phyloP scores from a whole-genome alignment of 2,113 vertebrate species.

The Rhynchomys soricoides region DNA sequence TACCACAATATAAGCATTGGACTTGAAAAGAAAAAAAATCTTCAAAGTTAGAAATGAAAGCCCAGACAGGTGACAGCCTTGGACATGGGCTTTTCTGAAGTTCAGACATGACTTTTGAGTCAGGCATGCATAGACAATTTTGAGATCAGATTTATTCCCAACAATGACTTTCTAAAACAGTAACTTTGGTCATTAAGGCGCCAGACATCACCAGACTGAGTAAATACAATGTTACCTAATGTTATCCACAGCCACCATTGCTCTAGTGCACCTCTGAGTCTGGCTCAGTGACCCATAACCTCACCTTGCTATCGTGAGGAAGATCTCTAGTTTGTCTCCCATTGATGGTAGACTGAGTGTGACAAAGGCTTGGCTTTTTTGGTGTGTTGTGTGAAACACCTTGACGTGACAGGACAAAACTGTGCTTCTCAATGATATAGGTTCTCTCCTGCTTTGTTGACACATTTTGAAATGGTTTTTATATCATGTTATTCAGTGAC shows the following conservation, averaged over 20 bases:
- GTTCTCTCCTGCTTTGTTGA: neutral
- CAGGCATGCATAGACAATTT: neutral
- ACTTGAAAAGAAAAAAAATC: neutral
- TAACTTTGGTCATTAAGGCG: neutral
- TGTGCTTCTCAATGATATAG: neutral
- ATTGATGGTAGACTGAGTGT: too few species aligned
- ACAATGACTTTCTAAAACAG: neutral
- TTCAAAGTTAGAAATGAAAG: neutral
- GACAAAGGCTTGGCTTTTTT: too few species aligned
- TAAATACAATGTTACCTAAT: neutral
- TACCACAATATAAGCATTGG: neutral
- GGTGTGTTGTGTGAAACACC: neutral
- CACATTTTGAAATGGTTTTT: neutral
- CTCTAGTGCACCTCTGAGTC: too few species aligned
- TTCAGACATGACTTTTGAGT: neutral
- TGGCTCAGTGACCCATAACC: accelerated
- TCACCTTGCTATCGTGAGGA: accelerated
- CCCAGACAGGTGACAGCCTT: neutral
- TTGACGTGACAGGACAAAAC: neutral
- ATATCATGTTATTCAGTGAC: neutral
- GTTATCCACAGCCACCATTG: accelerated
- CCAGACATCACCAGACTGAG: neutral
- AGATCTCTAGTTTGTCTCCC: neutral
- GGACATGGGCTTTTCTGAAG: neutral
- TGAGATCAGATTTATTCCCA: too few species aligned